Percentiles rank a stretch among this genome's conserved stretches.
Conservation (phyloP, 1,140 invertebrate genomes). For the Mylabris phalerata region DNA sequence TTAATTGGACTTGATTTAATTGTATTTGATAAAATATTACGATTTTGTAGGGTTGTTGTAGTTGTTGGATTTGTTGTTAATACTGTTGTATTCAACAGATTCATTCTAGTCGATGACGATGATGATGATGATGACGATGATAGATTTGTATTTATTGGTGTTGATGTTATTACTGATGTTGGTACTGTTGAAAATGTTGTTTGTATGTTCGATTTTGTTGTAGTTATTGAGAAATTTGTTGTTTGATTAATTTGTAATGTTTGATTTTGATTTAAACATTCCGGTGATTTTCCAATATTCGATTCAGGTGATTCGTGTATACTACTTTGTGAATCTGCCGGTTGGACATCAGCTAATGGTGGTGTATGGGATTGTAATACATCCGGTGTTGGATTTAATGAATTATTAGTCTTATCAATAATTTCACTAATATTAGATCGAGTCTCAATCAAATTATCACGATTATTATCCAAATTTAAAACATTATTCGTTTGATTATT, state of each 20-base stretch:
- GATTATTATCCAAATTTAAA: conserved; percentile 6
- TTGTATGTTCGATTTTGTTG: background rate
- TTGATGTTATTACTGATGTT: conserved; percentile 36
- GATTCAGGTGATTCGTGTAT: conserved; percentile 28
- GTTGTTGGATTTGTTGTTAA: conserved; percentile 35
- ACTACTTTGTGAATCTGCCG: conserved; percentile 38
- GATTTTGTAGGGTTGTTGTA: conserved; percentile 38
- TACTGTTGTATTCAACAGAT: conserved; percentile 37
- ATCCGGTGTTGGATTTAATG: conserved; percentile 21
- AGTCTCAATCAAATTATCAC: conserved; percentile 9
- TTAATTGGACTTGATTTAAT: conserved; percentile 43
- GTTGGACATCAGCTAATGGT: conserved; percentile 44
- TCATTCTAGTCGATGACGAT: conserved; percentile 34
- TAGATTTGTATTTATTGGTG: conserved; percentile 37
- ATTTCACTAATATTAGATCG: conserved; percentile 9
- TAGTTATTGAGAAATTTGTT: conserved; percentile 9
- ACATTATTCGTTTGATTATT: conserved; percentile 24
- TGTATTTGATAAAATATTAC: conserved; percentile 32
- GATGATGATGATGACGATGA: background rate
- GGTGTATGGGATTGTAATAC: conserved; percentile 33
- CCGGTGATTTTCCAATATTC: conserved; percentile 29
- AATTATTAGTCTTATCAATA: conserved; percentile 5
- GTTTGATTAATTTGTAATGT: conserved; percentile 20
- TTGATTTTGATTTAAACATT: conserved; percentile 11
- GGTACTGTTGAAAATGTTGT: conserved; percentile 21